phyloP scores from a whole-genome alignment of 2,888 invertebrate species.

The Drosophila mercatorum region DNA sequence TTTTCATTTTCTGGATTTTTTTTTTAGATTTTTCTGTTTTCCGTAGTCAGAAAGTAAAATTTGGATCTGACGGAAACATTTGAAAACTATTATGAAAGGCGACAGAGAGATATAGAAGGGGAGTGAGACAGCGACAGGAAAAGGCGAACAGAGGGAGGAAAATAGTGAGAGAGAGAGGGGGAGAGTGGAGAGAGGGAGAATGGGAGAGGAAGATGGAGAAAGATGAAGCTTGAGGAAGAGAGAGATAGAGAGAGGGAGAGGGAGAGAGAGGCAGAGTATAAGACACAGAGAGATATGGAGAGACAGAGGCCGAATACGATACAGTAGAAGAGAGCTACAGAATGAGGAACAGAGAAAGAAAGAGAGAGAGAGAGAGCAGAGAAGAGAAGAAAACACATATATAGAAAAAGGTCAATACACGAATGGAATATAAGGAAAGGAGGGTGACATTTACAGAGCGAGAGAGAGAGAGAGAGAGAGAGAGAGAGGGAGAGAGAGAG shows the following conservation, averaged over 20 bases:
- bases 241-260: neutral
- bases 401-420: neutral
- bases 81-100: neutral
- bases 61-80: conserved; percentile 2
- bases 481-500: neutral
- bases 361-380: neutral
- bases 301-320: too few relatives aligned
- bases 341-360: neutral
- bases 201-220: neutral
- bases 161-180: neutral
- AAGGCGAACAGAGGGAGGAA: neutral
- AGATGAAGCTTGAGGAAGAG: neutral
- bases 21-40: conserved; percentile 5
- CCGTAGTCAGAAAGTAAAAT: neutral
- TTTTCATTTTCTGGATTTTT: conserved; percentile 1
- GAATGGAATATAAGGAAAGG: too few relatives aligned
- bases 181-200: neutral
- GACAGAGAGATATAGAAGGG: neutral
- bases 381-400: neutral
- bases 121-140: too few relatives aligned
- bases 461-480: neutral
- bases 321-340: neutral
- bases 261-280: neutral
- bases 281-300: neutral
- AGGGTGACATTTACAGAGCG: neutral